Evolutionary conservation across 2,797 vertebrate genomes (phyloP).

Genomic region (Pempheris klunzingeri): DNA sequence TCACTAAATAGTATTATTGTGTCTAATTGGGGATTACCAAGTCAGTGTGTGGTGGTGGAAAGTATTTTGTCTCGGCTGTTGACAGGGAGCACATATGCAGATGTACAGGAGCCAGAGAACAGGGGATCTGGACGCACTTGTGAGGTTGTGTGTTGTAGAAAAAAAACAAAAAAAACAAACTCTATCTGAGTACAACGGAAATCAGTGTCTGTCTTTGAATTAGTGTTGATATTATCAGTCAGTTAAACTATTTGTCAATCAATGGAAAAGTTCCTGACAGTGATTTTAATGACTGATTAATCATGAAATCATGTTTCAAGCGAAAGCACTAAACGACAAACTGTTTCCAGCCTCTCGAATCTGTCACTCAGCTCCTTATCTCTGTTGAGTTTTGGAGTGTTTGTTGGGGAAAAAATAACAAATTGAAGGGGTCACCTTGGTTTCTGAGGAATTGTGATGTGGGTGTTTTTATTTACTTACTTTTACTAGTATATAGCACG

Average conservation of each 20-base stretch:
- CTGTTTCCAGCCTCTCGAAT: neutral
- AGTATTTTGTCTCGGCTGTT: slow-evolving; percentile 54
- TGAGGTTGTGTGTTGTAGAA: too few relatives aligned
- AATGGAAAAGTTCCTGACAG: neutral
- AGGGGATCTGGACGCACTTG: neutral
- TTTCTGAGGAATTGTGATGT: too few relatives aligned
- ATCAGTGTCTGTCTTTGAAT: neutral
- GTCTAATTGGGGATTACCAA: slow-evolving; percentile 78
- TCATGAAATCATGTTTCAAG: neutral
- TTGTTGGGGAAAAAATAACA: too few relatives aligned
- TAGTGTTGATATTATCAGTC: neutral
- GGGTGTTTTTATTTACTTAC: too few relatives aligned
- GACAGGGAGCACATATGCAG: slow-evolving; percentile 41
- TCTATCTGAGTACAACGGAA: too few relatives aligned
- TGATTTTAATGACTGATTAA: neutral
- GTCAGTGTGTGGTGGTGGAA: slow-evolving; percentile 47
- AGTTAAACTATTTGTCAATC: neutral
- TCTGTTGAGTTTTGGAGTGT: neutral
- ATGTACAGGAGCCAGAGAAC: slow-evolving; percentile 23
- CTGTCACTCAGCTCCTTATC: neutral
- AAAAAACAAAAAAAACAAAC: too few relatives aligned
- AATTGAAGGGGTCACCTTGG: too few relatives aligned
- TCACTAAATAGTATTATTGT: slow-evolving; percentile 81
- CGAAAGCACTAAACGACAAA: neutral
- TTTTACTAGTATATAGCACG: too few relatives aligned